A percentile compares a stretch with the other conserved stretches of the same genome.
Evolutionary conservation across 2,888 invertebrate species (phyloP).

Genomic region (Agriopis leucophaearia): DNA sequence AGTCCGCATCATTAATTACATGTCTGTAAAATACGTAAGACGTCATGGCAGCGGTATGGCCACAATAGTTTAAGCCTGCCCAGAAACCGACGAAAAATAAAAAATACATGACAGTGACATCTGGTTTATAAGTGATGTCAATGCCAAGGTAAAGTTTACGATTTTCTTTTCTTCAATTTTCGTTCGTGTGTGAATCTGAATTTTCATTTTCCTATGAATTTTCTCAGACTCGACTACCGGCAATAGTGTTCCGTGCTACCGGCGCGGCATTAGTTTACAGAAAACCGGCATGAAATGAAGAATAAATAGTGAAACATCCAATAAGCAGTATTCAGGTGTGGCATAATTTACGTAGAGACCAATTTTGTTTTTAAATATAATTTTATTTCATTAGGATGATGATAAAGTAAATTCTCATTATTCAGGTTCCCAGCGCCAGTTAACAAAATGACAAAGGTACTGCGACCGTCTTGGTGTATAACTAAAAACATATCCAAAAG

Average conservation of each 20-base stretch:
- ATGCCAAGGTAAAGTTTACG: too few relatives aligned
- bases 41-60: too few relatives aligned
- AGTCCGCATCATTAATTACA: too few relatives aligned
- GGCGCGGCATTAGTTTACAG: neutral
- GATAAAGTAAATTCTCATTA: neutral
- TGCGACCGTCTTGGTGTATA: slow-evolving; percentile 34
- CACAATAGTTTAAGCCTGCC: too few relatives aligned
- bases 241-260: too few relatives aligned
- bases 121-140: too few relatives aligned
- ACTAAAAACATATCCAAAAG: slow-evolving; percentile 32
- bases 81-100: too few relatives aligned
- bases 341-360: neutral
- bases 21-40: too few relatives aligned
- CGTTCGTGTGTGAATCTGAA: neutral
- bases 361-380: neutral
- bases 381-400: neutral
- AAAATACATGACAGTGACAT: too few relatives aligned
- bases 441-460: slow-evolving; percentile 36
- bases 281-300: neutral
- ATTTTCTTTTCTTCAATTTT: too few relatives aligned
- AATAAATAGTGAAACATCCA: neutral
- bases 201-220: neutral
- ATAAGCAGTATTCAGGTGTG: neutral
- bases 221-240: neutral
- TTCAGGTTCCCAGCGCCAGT: neutral